Conservation (phyloP, 1,140 invertebrate species). For the Mya arenaria region DNA sequence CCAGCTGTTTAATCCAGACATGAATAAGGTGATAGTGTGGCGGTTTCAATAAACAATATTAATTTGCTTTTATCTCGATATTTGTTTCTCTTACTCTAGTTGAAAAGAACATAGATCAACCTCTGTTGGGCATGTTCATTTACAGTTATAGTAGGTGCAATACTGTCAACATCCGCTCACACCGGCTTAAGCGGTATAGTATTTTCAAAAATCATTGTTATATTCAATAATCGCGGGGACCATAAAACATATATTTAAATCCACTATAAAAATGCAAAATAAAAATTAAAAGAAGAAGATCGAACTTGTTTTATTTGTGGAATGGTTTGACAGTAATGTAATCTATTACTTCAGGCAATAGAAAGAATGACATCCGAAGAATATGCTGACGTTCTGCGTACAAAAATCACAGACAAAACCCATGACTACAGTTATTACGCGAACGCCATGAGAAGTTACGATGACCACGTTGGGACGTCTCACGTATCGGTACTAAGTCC, state of each 20-base stretch:
- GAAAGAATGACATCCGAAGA: constrained; percentile 85
- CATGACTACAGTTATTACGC: constrained; percentile 81
- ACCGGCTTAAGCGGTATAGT: no score
- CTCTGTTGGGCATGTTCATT: no score
- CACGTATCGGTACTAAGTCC: constrained; percentile 92
- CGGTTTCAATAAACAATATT: no score
- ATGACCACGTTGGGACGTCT: constrained; percentile 87
- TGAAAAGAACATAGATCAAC: no score
- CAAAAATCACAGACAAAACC: constrained; percentile 86
- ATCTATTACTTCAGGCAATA: constrained; percentile 82
- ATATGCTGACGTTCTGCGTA: constrained; percentile 85
- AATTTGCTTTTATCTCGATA: no score
- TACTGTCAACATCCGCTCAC: no score
- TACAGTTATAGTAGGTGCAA: no score
- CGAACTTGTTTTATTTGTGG: background rate
- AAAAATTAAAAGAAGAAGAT: background rate
- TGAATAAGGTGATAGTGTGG: no score
- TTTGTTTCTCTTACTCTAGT: no score
- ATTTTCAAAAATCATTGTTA: no score
- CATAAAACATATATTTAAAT: background rate
- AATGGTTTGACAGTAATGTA: no score
- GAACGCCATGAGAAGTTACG: constrained; percentile 32
- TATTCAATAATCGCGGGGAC: constrained; percentile 79
- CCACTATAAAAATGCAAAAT: background rate
- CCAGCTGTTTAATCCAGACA: constrained; percentile 83